These are phyloP conservation scores for Tuta absoluta DNA, from an alignment of 2,888 invertebrate species.

Conservation along the genomic window DNA sequence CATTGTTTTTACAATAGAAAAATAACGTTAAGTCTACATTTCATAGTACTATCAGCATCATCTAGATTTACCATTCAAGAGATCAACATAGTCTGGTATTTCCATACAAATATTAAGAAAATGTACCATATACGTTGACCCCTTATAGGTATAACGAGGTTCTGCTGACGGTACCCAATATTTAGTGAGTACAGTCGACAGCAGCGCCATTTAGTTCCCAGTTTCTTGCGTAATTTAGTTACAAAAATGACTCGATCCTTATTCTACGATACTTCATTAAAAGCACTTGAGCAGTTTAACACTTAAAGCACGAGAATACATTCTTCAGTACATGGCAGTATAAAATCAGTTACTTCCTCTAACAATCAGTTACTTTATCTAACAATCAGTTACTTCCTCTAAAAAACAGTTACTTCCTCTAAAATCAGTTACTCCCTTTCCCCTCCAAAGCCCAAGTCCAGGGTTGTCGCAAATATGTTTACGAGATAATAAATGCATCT, in stretches of 20 bases:
- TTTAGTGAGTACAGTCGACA: too few relatives aligned
- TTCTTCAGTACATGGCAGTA: conserved; percentile 27
- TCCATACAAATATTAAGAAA: too few relatives aligned
- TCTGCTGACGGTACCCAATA: too few relatives aligned
- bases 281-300: conserved; percentile 23
- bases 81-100: too few relatives aligned
- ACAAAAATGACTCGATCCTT: conserved; percentile 22
- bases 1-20: too few relatives aligned
- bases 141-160: too few relatives aligned
- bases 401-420: conserved; percentile 19
- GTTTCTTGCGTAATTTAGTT: background rate
- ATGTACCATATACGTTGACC: too few relatives aligned
- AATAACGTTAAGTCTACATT: too few relatives aligned
- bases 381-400: conserved; percentile 18
- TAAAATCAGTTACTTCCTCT: conserved; percentile 19
- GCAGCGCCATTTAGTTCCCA: too few relatives aligned
- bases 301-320: conserved; percentile 24
- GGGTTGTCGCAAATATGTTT: conserved; percentile 1
- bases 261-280: conserved; percentile 23
- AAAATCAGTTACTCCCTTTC: too few relatives aligned
- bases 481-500: conserved; percentile 16
- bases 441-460: background rate
- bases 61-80: too few relatives aligned
- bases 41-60: too few relatives aligned
- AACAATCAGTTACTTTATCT: conserved; percentile 18